These are phyloP conservation scores for Baccha elongata DNA, from an alignment of 2,888 invertebrate genomes.

Conservation along the genomic window DNA sequence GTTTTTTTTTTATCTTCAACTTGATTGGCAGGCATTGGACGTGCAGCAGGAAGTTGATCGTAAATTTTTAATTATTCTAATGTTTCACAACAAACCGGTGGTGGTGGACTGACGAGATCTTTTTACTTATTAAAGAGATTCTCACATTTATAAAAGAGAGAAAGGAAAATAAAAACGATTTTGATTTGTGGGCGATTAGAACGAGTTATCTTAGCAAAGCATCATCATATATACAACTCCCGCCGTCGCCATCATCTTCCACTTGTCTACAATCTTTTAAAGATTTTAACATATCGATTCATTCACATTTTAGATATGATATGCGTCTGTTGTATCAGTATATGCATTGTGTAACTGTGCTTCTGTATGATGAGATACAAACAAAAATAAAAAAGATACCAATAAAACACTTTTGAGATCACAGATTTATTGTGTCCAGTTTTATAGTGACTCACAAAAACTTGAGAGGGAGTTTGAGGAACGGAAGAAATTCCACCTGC, in stretches of 20 bases:
- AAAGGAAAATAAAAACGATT: constrained; percentile 36
- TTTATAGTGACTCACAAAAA: constrained; percentile 6
- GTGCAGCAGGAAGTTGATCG: constrained; percentile 65
- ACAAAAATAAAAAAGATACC: constrained; percentile 1
- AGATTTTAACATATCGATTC: constrained; percentile 53
- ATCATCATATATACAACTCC: constrained; percentile 16
- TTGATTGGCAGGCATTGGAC: constrained; percentile 51
- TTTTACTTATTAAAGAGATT: constrained; percentile 25
- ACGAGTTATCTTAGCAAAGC: constrained; percentile 23
- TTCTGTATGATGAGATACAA: constrained; percentile 59
- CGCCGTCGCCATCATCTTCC: background rate
- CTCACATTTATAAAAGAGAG: constrained; percentile 43
- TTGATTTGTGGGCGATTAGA: constrained; percentile 61
- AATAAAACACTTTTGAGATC: constrained; percentile 9
- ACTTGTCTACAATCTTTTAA: background rate
- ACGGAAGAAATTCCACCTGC: constrained; percentile 50
- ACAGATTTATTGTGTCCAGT: constrained; percentile 56
- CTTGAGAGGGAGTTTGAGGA: background rate
- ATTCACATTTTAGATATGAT: constrained; percentile 34
- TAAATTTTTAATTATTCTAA: constrained; percentile 70
- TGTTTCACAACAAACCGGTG: constrained; percentile 32
- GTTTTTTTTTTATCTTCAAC: background rate
- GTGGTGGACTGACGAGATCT: constrained; percentile 10
- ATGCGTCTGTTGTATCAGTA: constrained; percentile 31
- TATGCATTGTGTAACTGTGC: constrained; percentile 47